phyloP scores from a whole-genome alignment of 2,113 vertebrate species.

The Vulpes ferrilata region DNA sequence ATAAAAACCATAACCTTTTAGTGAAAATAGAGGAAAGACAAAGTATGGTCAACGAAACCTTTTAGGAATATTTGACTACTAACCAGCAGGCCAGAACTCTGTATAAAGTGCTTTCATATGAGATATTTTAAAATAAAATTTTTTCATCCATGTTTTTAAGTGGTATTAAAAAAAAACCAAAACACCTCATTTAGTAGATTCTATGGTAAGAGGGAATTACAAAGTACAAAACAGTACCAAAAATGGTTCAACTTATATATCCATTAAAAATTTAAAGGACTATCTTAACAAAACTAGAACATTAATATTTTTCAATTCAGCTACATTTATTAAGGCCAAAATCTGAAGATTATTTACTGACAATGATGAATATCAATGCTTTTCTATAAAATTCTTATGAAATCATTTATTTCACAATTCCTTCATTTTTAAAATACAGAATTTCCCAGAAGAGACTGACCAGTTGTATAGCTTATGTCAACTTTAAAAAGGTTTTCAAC shows the following conservation, averaged over 20 bases:
- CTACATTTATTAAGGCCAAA: background rate
- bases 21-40: background rate
- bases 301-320: background rate
- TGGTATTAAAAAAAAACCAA: background rate
- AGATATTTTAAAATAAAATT: background rate
- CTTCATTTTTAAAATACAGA: background rate
- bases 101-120: background rate
- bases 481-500: background rate
- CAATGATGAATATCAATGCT: background rate
- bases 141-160: slow-evolving; percentile 5
- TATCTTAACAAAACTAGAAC: slow-evolving; percentile 17
- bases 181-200: background rate
- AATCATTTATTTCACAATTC: background rate
- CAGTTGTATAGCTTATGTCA: background rate
- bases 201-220: slow-evolving; percentile 5
- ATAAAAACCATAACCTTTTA: background rate
- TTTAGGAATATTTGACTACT: background rate
- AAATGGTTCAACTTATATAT: background rate
- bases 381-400: background rate
- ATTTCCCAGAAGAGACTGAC: background rate
- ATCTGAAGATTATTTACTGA: slow-evolving; percentile 9
- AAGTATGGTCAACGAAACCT: background rate
- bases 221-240: slow-evolving; percentile 1
- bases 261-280: slow-evolving; percentile 13
- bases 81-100: background rate